Evolutionary conservation across 2,113 vertebrate species (phyloP).

Genomic region (Tretioscincus oriximinensis): DNA sequence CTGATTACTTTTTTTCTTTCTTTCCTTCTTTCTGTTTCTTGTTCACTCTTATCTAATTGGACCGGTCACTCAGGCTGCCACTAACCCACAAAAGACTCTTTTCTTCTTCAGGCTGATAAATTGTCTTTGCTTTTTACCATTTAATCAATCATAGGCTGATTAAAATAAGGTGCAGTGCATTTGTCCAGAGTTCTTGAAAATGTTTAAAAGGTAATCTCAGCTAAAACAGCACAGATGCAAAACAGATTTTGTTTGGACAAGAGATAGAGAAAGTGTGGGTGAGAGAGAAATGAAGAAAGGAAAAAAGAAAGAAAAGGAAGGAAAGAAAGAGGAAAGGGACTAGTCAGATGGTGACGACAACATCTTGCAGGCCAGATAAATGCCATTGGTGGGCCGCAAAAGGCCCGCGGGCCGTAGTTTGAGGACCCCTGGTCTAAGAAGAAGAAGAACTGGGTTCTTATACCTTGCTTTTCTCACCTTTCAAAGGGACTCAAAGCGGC

Average conservation of each 20-base stretch:
- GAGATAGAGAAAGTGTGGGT: not conserved
- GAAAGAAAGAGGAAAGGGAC: too few relatives aligned
- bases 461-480: too few relatives aligned
- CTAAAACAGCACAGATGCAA: not conserved
- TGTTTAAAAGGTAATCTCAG: not conserved
- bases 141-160: not conserved
- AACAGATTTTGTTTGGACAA: not conserved
- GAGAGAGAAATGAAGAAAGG: too few relatives aligned
- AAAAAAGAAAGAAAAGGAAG: too few relatives aligned
- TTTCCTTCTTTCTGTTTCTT: not conserved
- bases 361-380: too few relatives aligned
- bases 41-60: not conserved
- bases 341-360: too few relatives aligned
- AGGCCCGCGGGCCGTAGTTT: too few relatives aligned
- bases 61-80: not conserved
- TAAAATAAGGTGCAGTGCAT: not conserved
- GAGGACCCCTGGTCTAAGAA: too few relatives aligned
- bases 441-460: too few relatives aligned
- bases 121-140: not conserved
- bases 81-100: not conserved
- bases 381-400: too few relatives aligned
- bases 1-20: not conserved
- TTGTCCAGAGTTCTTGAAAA: not conserved
- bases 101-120: not conserved
- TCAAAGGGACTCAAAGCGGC: too few relatives aligned